Evolutionary conservation across 2,888 invertebrate species (phyloP).

Genomic region (Orchestes rusci): DNA sequence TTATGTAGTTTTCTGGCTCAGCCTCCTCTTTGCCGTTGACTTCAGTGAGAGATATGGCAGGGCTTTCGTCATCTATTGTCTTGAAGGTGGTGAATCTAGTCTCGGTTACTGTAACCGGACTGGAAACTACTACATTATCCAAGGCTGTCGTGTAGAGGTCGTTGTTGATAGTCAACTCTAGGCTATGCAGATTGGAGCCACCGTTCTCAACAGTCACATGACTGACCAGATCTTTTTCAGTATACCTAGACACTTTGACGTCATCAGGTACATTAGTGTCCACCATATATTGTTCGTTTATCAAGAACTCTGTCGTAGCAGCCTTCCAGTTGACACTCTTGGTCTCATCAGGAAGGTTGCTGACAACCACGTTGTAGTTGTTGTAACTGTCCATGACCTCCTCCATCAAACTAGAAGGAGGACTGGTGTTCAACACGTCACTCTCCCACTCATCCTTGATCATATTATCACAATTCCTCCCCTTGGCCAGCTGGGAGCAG

Average conservation of each 20-base stretch:
- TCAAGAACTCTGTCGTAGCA: slow-evolving; percentile 36
- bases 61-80: slow-evolving; percentile 16
- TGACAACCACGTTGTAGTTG: slow-evolving; percentile 8
- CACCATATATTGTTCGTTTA: slow-evolving; percentile 37
- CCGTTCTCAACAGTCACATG: slow-evolving; percentile 32
- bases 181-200: slow-evolving; percentile 33
- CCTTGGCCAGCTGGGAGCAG: slow-evolving; percentile 16
- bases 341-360: slow-evolving; percentile 25
- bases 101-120: slow-evolving; percentile 15
- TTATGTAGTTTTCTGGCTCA: slow-evolving; percentile 47
- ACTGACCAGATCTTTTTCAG: slow-evolving; percentile 28
- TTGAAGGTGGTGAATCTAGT: slow-evolving; percentile 20
- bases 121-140: slow-evolving; percentile 39
- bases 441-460: slow-evolving; percentile 27
- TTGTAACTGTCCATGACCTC: slow-evolving; percentile 30
- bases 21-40: slow-evolving; percentile 6
- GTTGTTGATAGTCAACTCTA: slow-evolving; percentile 34
- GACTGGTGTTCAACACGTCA: slow-evolving; percentile 24
- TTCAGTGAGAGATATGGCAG: slow-evolving; percentile 17
- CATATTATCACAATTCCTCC: slow-evolving; percentile 11
- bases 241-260: slow-evolving; percentile 53
- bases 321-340: slow-evolving; percentile 14
- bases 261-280: slow-evolving; percentile 55
- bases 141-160: slow-evolving; percentile 46
- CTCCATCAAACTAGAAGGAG: slow-evolving; percentile 26